Percentiles rank a stretch among this genome's conserved stretches.
These are phyloP conservation scores for Xanthorhoe spadicearia DNA, from an alignment of 2,888 invertebrate genomes.

Conservation along the genomic window DNA sequence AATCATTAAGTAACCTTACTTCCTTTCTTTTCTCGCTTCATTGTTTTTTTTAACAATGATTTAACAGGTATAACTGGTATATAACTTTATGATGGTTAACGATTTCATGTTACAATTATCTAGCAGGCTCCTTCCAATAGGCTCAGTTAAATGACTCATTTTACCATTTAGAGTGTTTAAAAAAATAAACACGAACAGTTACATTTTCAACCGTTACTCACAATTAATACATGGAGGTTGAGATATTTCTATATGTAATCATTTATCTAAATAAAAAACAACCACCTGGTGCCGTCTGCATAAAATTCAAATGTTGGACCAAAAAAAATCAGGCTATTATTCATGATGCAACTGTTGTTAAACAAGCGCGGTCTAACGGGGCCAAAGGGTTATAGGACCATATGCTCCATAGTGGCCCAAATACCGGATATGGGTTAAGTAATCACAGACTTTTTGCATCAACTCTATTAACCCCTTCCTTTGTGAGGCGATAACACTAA, in stretches of 20 bases:
- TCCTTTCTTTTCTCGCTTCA: background rate
- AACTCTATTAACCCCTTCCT: constrained; percentile 73
- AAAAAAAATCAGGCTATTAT: constrained; percentile 69
- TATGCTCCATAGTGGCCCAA: constrained; percentile 65
- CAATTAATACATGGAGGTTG: constrained; percentile 30
- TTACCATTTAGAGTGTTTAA: background rate
- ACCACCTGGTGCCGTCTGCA: constrained; percentile 69
- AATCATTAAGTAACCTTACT: constrained; percentile 6
- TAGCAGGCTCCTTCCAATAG: background rate
- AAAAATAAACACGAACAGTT: background rate
- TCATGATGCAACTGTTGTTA: constrained; percentile 77
- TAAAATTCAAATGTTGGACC: constrained; percentile 46
- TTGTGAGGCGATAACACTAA: constrained; percentile 72
- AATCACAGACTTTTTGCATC: constrained; percentile 77
- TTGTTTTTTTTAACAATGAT: background rate
- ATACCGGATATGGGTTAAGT: constrained; percentile 82
- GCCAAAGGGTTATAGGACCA: constrained; percentile 82
- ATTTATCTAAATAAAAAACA: constrained; percentile 49
- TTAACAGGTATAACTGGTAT: background rate
- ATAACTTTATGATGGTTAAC: background rate
- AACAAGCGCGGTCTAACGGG: constrained; percentile 75
- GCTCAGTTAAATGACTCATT: background rate
- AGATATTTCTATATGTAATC: constrained; percentile 35
- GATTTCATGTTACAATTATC: background rate
- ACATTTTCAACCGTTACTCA: constrained; percentile 15